Base-by-base conservation (phyloP, 2,113 vertebrate species). In the Struthio camelus region DNA sequence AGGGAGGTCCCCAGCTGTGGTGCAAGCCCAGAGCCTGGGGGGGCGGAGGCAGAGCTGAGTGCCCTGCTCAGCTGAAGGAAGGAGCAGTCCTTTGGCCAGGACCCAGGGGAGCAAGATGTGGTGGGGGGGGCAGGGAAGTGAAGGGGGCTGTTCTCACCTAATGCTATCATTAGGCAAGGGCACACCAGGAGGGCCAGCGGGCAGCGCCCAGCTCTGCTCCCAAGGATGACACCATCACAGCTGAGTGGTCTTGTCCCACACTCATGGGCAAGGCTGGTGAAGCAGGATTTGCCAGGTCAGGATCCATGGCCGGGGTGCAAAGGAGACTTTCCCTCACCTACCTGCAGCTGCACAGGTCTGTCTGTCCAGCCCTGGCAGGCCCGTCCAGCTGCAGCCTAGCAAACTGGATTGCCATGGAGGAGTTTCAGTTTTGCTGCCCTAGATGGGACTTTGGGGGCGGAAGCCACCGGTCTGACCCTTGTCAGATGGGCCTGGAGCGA, bases 401-500 rank as follows among this genome's bases (percentile, higher is more conserved):
- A 66, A 62, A 53, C 18, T 14, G 16, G 2, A 1, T n/a, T 80
- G 77, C 46, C 36, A 23, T 2, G 9, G 70, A 76, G 34, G 22
- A 86, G 44, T 12, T n/a, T n/a, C 0, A 0, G 51, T 0, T 0
- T 79, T 65, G 42, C 46, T 38, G 9, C 24, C 23, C 24, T 22
- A 22, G 27, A 66, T 0, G 4, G 11, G 42, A 17, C 67, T 90
- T 64, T n/a, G 84, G 64, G 14, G 88, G 46, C 51, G 44, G 50
- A 86, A 27, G 13, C 4, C 12, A 2, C 18, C 23, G 20, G 34
- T 62, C 17, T 18, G 66, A 42, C 16, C n/a, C 67, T 44, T 15
- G 27, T 64, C 38, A 22, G 25, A 10, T 2, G 6, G 17, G 67
- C n/a, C 66, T 36, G 50, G 24, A 18, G 14, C 30, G 67, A 46